Percentiles rank a stretch among this genome's conserved stretches.
Evolutionary conservation across 1,140 invertebrate genomes (phyloP).

Genomic region (Drepana arcuata): DNA sequence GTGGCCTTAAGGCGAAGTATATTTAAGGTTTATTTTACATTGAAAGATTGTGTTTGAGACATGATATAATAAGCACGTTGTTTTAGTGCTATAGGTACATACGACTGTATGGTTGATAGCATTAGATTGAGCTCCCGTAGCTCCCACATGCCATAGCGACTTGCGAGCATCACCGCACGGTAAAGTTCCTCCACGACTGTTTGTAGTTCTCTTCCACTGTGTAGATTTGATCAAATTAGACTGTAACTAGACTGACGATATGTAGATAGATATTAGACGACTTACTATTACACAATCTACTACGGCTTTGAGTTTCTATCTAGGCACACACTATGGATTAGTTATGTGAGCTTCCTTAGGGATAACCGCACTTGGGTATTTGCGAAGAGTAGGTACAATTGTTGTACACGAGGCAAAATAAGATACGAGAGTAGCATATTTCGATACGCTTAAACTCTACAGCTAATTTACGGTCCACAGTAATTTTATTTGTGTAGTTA

Average conservation of each 20-base stretch:
- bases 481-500: too few relatives aligned
- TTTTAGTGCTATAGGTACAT: conserved; percentile 47
- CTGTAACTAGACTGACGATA: conserved; percentile 20
- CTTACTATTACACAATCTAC: too few relatives aligned
- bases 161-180: conserved; percentile 55
- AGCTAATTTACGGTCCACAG: too few relatives aligned
- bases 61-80: conserved; percentile 46
- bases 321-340: too few relatives aligned
- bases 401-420: too few relatives aligned
- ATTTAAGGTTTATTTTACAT: conserved; percentile 6
- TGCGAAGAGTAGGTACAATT: too few relatives aligned
- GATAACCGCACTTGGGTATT: too few relatives aligned
- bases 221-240: conserved; percentile 21
- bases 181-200: conserved; percentile 42
- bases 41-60: conserved; percentile 33
- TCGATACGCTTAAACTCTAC: too few relatives aligned
- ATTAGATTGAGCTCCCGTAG: conserved; percentile 51
- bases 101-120: conserved; percentile 39
- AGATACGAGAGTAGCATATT: too few relatives aligned
- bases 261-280: too few relatives aligned
- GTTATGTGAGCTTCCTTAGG: too few relatives aligned
- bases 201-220: conserved; percentile 20
- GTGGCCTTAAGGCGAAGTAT: conserved; percentile 14
- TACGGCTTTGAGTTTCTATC: too few relatives aligned
- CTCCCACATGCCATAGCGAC: conserved; percentile 50